These are phyloP conservation scores for Phragmatobia fuliginosa DNA, from an alignment of 2,888 invertebrate species.

Conservation along the genomic window DNA sequence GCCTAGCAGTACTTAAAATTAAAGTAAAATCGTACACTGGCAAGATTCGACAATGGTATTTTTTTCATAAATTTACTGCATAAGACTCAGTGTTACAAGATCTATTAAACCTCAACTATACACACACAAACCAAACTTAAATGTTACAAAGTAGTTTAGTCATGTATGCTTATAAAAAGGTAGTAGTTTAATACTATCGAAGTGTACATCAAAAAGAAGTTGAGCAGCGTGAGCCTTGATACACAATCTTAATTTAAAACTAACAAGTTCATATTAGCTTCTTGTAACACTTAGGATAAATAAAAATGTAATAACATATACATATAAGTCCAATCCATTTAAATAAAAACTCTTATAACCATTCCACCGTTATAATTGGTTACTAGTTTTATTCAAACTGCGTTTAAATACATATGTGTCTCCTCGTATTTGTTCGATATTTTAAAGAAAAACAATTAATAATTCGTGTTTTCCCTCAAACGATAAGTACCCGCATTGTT, in stretches of 20 bases:
- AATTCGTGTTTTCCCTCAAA: conserved; percentile 27
- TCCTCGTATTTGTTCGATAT: conserved; percentile 40
- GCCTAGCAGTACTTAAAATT: conserved; percentile 44
- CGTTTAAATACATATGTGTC: conserved; percentile 38
- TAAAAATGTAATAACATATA: conserved; percentile 18
- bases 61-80: conserved; percentile 17
- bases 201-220: conserved; percentile 17
- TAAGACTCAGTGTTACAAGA: conserved; percentile 27
- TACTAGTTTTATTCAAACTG: conserved; percentile 42
- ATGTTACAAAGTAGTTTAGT: neutral
- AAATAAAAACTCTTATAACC: conserved; percentile 21
- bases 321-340: conserved; percentile 23
- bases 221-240: conserved; percentile 22
- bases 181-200: neutral
- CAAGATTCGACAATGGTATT: conserved; percentile 64
- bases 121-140: neutral
- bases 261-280: conserved; percentile 13
- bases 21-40: conserved; percentile 62
- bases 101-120: conserved; percentile 2
- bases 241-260: conserved; percentile 8
- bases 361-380: conserved; percentile 15
- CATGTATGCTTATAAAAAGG: conserved; percentile 5
- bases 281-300: conserved; percentile 22
- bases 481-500: conserved; percentile 6
- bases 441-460: conserved; percentile 37